Percentiles rank a stretch among this genome's conserved stretches.
These are phyloP conservation scores for Drosophila azteca DNA, from an alignment of 1,140 invertebrate species.

Conservation along the genomic window DNA sequence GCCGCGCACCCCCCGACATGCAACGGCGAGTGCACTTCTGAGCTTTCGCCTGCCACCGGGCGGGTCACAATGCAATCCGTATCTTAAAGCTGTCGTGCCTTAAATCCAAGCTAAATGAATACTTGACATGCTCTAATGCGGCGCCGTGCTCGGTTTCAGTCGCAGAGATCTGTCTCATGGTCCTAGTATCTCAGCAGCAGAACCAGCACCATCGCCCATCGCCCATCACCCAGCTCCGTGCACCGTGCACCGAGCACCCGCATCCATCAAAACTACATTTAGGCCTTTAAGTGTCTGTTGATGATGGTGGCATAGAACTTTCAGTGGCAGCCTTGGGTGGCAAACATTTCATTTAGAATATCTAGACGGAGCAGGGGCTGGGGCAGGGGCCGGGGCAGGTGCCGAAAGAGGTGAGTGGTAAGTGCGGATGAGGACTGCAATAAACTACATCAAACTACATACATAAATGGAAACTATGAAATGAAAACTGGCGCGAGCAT, in stretches of 20 bases:
- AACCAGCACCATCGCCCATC: neutral
- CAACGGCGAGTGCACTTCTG: constrained; percentile 40
- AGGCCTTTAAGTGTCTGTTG: constrained; percentile 64
- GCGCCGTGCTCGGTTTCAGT: constrained; percentile 32
- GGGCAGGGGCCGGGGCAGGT: neutral
- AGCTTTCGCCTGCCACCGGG: constrained; percentile 27
- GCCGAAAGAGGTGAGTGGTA: neutral
- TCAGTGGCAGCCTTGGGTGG: constrained; percentile 49
- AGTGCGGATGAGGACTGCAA: constrained; percentile 56
- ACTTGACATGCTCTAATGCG: constrained; percentile 54
- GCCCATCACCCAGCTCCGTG: constrained; percentile 5
- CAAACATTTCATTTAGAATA: constrained; percentile 60
- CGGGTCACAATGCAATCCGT: constrained; percentile 38
- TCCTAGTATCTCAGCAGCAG: constrained; percentile 2
- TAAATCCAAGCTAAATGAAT: constrained; percentile 45
- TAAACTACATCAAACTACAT: constrained; percentile 33
- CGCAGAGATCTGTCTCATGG: constrained; percentile 4
- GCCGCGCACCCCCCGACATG: constrained; percentile 13
- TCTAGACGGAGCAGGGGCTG: constrained; percentile 3
- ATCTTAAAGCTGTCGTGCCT: constrained; percentile 40
- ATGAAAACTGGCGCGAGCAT: constrained; percentile 68
- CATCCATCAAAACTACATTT: constrained; percentile 43
- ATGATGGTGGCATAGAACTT: constrained; percentile 40
- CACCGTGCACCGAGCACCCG: constrained; percentile 10
- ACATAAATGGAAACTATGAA: constrained; percentile 61